Evolutionary conservation across 2,113 vertebrate genomes (phyloP), one percentile per base, ranked within the genome.

Genomic region (Amblyopsis rosae): DNA sequence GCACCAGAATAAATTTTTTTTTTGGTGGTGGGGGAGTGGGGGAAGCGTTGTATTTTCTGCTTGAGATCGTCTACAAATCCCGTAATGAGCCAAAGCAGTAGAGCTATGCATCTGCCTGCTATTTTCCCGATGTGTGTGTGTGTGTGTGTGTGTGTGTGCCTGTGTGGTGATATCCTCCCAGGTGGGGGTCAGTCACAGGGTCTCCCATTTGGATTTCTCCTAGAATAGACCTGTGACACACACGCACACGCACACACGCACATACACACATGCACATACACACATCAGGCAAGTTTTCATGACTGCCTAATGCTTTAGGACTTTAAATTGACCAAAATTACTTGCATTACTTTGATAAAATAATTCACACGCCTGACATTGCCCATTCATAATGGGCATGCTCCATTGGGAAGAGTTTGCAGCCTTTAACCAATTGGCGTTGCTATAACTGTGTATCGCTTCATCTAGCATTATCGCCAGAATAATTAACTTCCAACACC

Each of bases 131-230:
- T 13, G 6, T 12, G 15, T 59, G 51, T 32, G 32, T 69, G 26
- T 26, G 47, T 61, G 68, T 62, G 56, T 65, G 48, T 67, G 65
- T 67, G 41, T 48, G 54, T 47, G 55, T 13, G 13, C 45, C 51
- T 45, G 35, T 69, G 47, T 69, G 48, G 84, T 86, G 85, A 89
- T 82, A 86, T 89, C 86, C 81, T 87, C 54, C 13, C 74, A 77
- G 83, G 87, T 76, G 89, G 87, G 88, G 89, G 86, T 82, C 86
- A 90, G 90, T 90, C 88, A 90, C 88, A 85, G 83, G 79, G 88
- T 90, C 88, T 87, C 84, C 88, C 90, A 85, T 86, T 62, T 89
- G 84, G 85, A 91, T 92, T 92, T 91, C 87, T 89, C 91, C 87
- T 56, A 88, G 88, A 92, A 91, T 92, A 91, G 87, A 84, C 78